Percentiles rank a stretch among this genome's conserved stretches.
Conservation (phyloP, 2,888 invertebrate species). For the Campoletis raptor region DNA sequence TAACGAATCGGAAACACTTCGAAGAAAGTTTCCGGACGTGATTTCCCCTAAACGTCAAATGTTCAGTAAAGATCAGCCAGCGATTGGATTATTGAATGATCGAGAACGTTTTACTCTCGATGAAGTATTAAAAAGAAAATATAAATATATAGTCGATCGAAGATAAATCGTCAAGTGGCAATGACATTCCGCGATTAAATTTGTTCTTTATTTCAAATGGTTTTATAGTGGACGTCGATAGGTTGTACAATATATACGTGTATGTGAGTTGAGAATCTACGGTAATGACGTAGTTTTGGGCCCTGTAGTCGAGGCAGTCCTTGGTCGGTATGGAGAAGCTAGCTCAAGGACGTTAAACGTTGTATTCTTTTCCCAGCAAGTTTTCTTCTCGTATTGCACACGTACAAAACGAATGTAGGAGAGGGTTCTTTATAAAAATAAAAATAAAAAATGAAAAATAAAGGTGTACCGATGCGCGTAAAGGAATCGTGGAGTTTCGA, state of each 20-base stretch:
- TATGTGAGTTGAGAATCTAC: slow-evolving; percentile 10
- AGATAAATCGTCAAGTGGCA: slow-evolving; percentile 69
- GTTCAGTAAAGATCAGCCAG: not conserved
- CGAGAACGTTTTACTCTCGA: not conserved
- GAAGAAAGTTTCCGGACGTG: not conserved
- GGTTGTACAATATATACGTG: not conserved
- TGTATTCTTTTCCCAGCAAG: slow-evolving; percentile 16
- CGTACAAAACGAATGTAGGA: slow-evolving; percentile 6
- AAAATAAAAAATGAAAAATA: too few species aligned
- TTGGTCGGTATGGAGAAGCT: slow-evolving; percentile 75
- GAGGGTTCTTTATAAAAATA: not conserved
- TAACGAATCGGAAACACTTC: not conserved
- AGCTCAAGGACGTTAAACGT: slow-evolving; percentile 78
- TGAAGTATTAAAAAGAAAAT: not conserved
- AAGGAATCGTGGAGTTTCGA: not conserved
- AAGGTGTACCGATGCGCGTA: slow-evolving; percentile 1
- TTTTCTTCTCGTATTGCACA: slow-evolving; percentile 13
- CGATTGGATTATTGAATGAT: not conserved
- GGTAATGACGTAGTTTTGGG: slow-evolving; percentile 54
- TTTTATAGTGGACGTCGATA: not conserved
- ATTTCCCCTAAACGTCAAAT: not conserved
- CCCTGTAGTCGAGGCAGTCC: slow-evolving; percentile 58
- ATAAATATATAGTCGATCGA: not conserved
- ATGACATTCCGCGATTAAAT: slow-evolving; percentile 79
- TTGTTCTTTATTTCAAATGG: slow-evolving; percentile 65